Conservation (phyloP, 2,797 vertebrate genomes). For the Hyperoplus immaculatus region DNA sequence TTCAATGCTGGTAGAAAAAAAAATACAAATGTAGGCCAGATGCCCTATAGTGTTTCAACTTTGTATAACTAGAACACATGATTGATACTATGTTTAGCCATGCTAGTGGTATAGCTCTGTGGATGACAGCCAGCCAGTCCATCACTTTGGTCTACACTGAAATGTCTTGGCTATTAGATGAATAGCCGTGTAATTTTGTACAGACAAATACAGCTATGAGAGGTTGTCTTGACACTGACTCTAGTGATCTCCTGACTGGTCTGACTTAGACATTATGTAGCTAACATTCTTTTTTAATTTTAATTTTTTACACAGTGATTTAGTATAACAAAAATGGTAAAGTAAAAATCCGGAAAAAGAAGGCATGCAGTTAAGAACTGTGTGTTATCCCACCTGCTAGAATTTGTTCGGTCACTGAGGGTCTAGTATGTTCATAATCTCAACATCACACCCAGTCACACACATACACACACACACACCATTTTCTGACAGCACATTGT, state of each 20-base stretch:
- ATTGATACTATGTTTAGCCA: not conserved
- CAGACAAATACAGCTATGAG: not conserved
- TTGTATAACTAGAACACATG: not conserved
- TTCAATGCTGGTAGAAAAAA: not conserved
- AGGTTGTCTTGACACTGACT: not conserved
- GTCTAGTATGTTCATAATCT: constrained; percentile 8
- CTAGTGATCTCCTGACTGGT: not conserved
- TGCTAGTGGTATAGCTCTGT: too few species aligned
- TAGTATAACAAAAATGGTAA: not conserved
- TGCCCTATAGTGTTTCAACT: not conserved
- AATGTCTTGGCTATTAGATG: not conserved
- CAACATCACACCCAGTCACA: not conserved
- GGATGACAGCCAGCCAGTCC: too few species aligned
- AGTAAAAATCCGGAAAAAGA: not conserved
- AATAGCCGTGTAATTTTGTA: not conserved
- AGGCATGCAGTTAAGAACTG: not conserved
- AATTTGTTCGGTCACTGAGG: too few species aligned
- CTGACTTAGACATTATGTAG: not conserved
- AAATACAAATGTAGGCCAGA: not conserved
- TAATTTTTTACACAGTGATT: too few species aligned
- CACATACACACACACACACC: constrained; percentile 3
- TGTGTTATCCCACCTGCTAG: too few species aligned
- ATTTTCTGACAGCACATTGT: constrained; percentile 30
- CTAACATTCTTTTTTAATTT: too few species aligned
- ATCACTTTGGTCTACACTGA: not conserved